Percentiles rank a stretch among this genome's conserved stretches.
Conservation (phyloP, 2,797 vertebrate species). For the Urocyon cinereoargenteus region DNA sequence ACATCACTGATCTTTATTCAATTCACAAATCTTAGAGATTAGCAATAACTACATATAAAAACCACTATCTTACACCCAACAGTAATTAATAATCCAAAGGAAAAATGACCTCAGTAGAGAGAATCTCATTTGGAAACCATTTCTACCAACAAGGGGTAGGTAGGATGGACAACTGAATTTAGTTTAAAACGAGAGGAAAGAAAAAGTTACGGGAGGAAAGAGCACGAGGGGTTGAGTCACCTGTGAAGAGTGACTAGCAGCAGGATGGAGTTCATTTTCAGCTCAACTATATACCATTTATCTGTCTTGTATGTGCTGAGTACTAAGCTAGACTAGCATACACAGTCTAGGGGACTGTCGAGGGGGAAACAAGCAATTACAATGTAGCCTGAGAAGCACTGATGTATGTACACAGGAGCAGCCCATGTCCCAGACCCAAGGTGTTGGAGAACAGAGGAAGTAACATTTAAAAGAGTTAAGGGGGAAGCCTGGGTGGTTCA, state of each 20-base stretch:
- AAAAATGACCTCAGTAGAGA: background rate
- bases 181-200: background rate
- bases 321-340: background rate
- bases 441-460: background rate
- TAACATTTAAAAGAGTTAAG: background rate
- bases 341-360: rapidly evolving
- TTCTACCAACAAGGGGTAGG: background rate
- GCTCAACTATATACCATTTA: background rate
- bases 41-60: conserved; percentile 28
- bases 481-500: too few species aligned
- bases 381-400: background rate
- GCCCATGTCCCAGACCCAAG: background rate
- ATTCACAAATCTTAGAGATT: conserved; percentile 42
- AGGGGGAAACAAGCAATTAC: background rate
- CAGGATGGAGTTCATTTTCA: background rate
- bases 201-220: background rate
- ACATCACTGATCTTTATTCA: conserved; percentile 30
- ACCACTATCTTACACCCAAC: background rate
- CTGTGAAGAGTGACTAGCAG: background rate
- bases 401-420: background rate
- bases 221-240: background rate
- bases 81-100: background rate
- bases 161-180: background rate
- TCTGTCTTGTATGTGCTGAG: background rate
- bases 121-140: background rate